Base-by-base conservation (phyloP, 2,888 invertebrate genomes). In the Epistrophella euchroma region DNA sequence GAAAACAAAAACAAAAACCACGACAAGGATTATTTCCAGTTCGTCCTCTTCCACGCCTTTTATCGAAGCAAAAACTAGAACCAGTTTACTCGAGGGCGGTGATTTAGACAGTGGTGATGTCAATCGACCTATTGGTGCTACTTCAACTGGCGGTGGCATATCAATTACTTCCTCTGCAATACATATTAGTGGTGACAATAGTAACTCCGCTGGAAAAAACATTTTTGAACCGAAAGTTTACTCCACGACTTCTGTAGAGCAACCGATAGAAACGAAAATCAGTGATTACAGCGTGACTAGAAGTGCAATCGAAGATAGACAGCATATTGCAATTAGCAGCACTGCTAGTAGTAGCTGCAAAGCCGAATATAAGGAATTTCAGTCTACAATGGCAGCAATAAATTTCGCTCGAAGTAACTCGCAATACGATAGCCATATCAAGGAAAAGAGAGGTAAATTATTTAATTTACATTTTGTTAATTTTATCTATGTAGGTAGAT, bases 371-470 rank as follows among this genome's bases (percentile, higher is more conserved):
- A 91, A 91, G 72, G 91, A 91, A 88, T 91, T 96, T 91, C 96
- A 96, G 89, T 94, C 93, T 91, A 93, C 94, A 75, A 95, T 95
- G 87, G 94, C 95, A 58, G 95, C 95, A 91, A 94, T 95, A 93
- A 96, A 96, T 89, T 96, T 94, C 90, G 94, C 95, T 88, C 94
- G 96, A 91, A 96, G 96, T 93, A 96, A 95, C 91, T 96, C 96
- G 90, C 96, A 97, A 92, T 97, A 96, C 93, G 97, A 97, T 93
- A 95, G 96, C 75, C 97, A 97, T 93, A 97, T 97, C 91, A 96
- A 95, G 89, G 95, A 96, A 93, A 96, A 96, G 91, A 95, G 96
- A 96, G 97, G 97, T 97, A 95, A 93, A 9, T 40, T 22, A n/a
- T 22, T 15, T 32, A 28, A 35, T 37, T 17, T 47, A 28, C 19